phyloP scores from a whole-genome alignment of 1,140 invertebrate species.

The Drosophila kohkoa region DNA sequence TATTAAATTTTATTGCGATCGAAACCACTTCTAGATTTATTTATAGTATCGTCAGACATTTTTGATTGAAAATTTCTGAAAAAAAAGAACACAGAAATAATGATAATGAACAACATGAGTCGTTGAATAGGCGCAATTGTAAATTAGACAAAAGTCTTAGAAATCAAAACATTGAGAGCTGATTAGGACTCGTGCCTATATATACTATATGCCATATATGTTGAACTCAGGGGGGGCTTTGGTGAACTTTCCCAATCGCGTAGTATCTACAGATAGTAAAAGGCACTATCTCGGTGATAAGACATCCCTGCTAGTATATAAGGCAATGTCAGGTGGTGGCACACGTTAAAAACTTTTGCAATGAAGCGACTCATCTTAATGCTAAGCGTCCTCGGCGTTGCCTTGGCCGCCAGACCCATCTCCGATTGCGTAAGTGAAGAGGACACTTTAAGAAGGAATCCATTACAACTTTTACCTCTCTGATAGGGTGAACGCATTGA shows the following conservation, averaged over 20 bases:
- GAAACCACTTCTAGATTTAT: conserved; percentile 20
- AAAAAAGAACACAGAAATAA: conserved; percentile 13
- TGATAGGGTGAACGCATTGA: conserved; percentile 64
- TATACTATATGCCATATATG: background rate
- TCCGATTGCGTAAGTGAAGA: conserved; percentile 67
- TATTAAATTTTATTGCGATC: conserved; percentile 24
- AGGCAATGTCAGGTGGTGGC: background rate
- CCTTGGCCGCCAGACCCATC: conserved; percentile 59
- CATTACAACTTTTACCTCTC: background rate
- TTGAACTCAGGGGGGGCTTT: conserved; percentile 20
- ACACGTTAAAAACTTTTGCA: conserved; percentile 10
- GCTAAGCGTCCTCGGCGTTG: conserved; percentile 49
- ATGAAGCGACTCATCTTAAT: conserved; percentile 42
- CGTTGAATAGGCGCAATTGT: conserved; percentile 22
- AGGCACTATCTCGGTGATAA: conserved; percentile 25
- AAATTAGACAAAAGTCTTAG: conserved; percentile 33
- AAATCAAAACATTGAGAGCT: conserved; percentile 32
- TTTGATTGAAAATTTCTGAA: conserved; percentile 29
- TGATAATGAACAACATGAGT: conserved; percentile 34
- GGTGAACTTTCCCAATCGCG: background rate
- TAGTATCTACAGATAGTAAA: conserved; percentile 33
- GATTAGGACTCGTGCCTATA: conserved; percentile 22
- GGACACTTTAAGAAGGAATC: background rate
- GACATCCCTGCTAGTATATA: conserved; percentile 28
- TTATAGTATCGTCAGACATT: conserved; percentile 32